Base-by-base conservation (phyloP, 2,797 vertebrate genomes). In the Epinephelus coioides region DNA sequence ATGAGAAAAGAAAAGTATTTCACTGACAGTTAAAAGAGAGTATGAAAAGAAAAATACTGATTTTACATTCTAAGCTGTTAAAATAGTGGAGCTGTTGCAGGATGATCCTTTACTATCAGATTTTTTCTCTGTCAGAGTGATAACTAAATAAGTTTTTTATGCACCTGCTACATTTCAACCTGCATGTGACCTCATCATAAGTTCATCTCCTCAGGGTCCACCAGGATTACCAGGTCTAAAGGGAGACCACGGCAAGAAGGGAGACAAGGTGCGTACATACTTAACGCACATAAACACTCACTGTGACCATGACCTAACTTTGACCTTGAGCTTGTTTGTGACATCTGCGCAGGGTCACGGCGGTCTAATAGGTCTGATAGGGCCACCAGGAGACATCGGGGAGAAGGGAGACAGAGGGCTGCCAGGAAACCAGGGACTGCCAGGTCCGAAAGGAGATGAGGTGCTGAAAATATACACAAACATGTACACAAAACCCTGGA, bases 321-420 rank as follows among this genome's bases (percentile, higher is more conserved):
- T 61, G 56, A 66, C 38, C 21, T n/a, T 69, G n/a, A 82, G 46
- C 23, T 65, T 0, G 10, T 75, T 23, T 27, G 23, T 83, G 14
- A 10, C 63, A 5, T 86, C 60, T 78, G 19, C 82, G 38, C 88
- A 99, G 98, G 98, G 98, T 84, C 98, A 99, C 18, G 97, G 97
- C 0, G 98, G 98, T 82, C 93, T 99, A 59, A 99, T 99, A 6
- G 98, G 98, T 64, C 95, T 99, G 69, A 99, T 99, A 11, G 98
- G 98, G 1, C 98, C 98, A 0, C 97, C 98, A 0, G 98, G 98
- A 55, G 98, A 99, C 80, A 96, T 97, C 13, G 98, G 98, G 83
- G 98, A 99, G 78, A 99, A 99, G 86, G 98, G 98, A 0, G 98
- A 99, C 89, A 92, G 98, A 70, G 98, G 98, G 2, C 94, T 99